These are phyloP conservation scores for Limnephilus marmoratus DNA, from an alignment of 2,888 invertebrate genomes.

Conservation along the genomic window DNA sequence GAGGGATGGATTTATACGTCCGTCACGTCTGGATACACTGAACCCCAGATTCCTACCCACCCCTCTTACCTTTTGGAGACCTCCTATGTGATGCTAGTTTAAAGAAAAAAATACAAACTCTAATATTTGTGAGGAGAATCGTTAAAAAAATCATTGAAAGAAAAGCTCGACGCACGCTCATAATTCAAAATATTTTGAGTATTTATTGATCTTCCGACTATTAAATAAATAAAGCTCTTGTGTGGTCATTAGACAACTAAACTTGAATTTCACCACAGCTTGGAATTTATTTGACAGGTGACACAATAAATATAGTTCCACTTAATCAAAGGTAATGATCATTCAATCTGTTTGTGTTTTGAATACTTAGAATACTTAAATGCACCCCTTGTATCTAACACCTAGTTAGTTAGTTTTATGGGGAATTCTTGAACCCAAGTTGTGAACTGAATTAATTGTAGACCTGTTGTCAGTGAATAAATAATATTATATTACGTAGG, in stretches of 20 bases:
- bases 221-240: neutral
- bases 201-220: neutral
- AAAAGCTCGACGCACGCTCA: no score
- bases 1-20: no score
- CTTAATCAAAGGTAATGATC: neutral
- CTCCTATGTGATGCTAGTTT: no score
- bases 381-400: conserved; percentile 4
- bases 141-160: no score
- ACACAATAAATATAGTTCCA: neutral
- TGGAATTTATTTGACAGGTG: neutral
- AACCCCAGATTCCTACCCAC: no score
- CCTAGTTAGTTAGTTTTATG: neutral
- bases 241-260: neutral
- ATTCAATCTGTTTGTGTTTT: neutral
- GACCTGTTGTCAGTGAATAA: neutral
- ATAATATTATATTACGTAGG: neutral
- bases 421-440: neutral
- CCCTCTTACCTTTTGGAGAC: no score
- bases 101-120: no score
- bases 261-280: neutral
- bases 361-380: neutral
- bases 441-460: neutral
- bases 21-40: no score
- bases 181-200: no score
- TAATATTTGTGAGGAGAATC: no score